Evolutionary conservation across 2,888 invertebrate species (phyloP).

Genomic region (Amblyjoppa proteus): DNA sequence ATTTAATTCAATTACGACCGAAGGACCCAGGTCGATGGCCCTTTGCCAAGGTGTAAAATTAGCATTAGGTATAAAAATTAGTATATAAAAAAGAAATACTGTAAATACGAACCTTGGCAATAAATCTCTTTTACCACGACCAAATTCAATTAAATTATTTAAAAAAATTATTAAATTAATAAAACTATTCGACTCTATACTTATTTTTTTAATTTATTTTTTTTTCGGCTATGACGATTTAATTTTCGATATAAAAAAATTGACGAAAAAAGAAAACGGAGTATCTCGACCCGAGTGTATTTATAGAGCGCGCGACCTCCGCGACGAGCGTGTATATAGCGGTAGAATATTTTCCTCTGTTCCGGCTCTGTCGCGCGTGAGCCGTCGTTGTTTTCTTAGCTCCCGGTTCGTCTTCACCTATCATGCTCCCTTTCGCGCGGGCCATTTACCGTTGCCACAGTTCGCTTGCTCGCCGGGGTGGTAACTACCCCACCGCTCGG

Average conservation of each 20-base stretch:
- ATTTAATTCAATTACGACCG: too few relatives aligned
- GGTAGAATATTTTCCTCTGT: background rate
- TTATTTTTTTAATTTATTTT: too few relatives aligned
- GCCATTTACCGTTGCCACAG: constrained; percentile 60
- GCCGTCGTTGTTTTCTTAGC: constrained; percentile 12
- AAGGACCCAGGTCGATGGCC: too few relatives aligned
- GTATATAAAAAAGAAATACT: too few relatives aligned
- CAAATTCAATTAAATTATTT: too few relatives aligned
- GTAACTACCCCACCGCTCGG: constrained; percentile 41
- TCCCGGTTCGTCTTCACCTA: constrained; percentile 59
- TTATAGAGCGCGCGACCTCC: background rate
- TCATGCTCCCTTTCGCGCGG: constrained; percentile 42
- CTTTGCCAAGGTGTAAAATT: too few relatives aligned
- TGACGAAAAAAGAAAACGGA: background rate
- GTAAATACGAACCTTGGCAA: too few relatives aligned
- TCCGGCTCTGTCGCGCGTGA: background rate
- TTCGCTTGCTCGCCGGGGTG: constrained; percentile 42
- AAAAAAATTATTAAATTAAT: too few relatives aligned
- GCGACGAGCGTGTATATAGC: background rate
- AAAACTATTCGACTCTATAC: background rate
- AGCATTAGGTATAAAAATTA: too few relatives aligned
- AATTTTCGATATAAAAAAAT: background rate
- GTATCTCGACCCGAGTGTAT: background rate
- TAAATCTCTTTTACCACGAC: too few relatives aligned
- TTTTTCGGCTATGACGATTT: too few relatives aligned